Base-by-base conservation (phyloP, 1,140 invertebrate genomes). In the Atta texana region DNA sequence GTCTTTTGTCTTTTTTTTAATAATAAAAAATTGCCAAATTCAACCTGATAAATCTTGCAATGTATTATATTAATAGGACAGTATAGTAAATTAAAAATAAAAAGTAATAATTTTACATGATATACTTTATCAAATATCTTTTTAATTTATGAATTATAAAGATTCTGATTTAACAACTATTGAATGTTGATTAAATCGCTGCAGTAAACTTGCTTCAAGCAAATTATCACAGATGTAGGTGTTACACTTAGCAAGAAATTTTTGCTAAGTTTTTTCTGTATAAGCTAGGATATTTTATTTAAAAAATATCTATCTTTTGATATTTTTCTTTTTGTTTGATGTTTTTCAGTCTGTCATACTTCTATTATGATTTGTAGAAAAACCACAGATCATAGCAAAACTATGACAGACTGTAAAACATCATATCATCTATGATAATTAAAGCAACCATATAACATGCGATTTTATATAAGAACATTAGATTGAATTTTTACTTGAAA, bases 341-440 rank as follows among this genome's bases (percentile, higher is more conserved):
- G 34, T 39, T 39, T 39, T 39, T 39, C 34, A 39, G 6, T 39
- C 7, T 39, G 34, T 39, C 34, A 39, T 39, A 1, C 31, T 34
- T 34, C 28, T 63, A 31, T 14, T 34, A 57, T 84, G 51, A 51
- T 21, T 51, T 69, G 51, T 84, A 49, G 14, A 59, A 51, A 84
- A 81, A 71, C 21, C 18, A 21, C 16, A 44, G 7, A 44, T 44
- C 10, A 44, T 44, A 39, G 34, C 34, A 39, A 0, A 39, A 39
- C 34, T 39, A 39, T 39, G 34, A 39, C 34, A 39, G 34, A 39
- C 34, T 39, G 6, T 7, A 39, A 39, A 39, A 39, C 0, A 39
- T 39, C 6, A 44, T 63, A 16, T 63, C 16, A 55, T n/a, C 5
- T 5, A 24, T 24, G 10, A 4, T 1, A 28, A 31, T 6, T 18